phyloP scores from a whole-genome alignment of 1,140 invertebrate genomes.

The Sycophila sp. region DNA sequence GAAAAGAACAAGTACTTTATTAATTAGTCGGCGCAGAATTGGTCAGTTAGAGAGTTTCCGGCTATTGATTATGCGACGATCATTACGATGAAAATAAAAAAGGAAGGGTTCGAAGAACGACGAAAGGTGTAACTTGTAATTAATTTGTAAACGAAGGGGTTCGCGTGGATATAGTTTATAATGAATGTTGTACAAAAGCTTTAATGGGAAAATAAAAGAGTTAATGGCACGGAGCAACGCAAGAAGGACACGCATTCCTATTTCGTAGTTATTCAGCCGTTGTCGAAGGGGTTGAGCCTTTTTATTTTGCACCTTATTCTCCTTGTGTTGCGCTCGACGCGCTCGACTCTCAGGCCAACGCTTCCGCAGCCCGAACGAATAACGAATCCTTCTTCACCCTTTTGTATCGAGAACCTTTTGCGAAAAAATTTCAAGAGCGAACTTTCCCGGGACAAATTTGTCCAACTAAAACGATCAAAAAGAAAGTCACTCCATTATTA shows the following conservation, averaged over 20 bases:
- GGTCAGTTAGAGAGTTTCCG: neutral
- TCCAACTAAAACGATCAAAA: too few relatives aligned
- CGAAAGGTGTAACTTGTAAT: neutral
- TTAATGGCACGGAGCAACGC: too few relatives aligned
- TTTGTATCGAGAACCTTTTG: too few relatives aligned
- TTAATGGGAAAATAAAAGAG: neutral
- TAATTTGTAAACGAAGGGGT: neutral
- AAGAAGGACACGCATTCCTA: too few relatives aligned
- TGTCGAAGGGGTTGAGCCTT: neutral
- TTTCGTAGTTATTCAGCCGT: neutral
- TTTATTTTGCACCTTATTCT: neutral
- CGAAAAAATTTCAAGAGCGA: too few relatives aligned
- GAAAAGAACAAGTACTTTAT: neutral
- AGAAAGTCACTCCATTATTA: neutral
- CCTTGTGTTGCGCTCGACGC: neutral
- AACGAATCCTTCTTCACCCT: too few relatives aligned
- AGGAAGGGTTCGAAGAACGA: neutral
- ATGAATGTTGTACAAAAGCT: slow-evolving; percentile 15
- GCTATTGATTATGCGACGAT: slow-evolving; percentile 5
- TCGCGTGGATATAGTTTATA: slow-evolving; percentile 7
- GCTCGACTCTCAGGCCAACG: slow-evolving; percentile 5
- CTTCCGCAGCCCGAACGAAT: too few relatives aligned
- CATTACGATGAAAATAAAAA: too few relatives aligned
- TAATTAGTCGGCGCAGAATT: neutral
- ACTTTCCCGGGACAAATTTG: neutral